Conservation (phyloP, 2,888 invertebrate species). For the Pseudococcus longispinus region DNA sequence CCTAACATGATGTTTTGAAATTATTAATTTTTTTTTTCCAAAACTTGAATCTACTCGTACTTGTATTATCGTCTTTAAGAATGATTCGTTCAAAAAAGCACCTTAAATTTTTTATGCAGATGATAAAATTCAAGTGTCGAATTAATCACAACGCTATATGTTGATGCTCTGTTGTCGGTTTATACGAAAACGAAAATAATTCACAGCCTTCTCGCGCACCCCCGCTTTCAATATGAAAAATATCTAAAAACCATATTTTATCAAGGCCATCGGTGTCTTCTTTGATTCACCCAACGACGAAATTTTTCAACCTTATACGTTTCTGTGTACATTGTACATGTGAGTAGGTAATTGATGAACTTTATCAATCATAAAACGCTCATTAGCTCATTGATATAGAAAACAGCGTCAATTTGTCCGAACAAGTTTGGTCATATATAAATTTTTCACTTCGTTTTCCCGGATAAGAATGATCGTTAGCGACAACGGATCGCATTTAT, state of each 20-base stretch:
- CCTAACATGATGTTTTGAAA: too few relatives aligned
- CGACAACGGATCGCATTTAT: not conserved
- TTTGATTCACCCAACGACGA: not conserved
- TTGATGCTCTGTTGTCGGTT: not conserved
- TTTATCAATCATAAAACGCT: slow-evolving; percentile 20
- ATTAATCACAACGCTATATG: not conserved
- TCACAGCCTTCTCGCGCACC: not conserved
- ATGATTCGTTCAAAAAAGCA: too few relatives aligned
- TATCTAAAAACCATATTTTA: not conserved
- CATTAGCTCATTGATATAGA: not conserved
- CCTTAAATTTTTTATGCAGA: not conserved
- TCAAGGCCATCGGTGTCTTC: not conserved
- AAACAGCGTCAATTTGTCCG: not conserved
- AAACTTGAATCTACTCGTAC: too few relatives aligned
- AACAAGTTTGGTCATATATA: not conserved
- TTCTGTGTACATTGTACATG: not conserved
- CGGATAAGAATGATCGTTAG: not conserved
- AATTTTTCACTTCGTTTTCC: not conserved
- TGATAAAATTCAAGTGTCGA: not conserved
- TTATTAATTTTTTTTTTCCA: too few relatives aligned
- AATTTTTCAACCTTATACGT: not conserved
- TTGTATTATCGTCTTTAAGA: too few relatives aligned
- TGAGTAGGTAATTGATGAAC: not conserved
- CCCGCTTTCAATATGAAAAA: not conserved
- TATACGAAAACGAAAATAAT: not conserved